phyloP scores from a whole-genome alignment of 2,113 vertebrate species.

The Meriones unguiculatus region DNA sequence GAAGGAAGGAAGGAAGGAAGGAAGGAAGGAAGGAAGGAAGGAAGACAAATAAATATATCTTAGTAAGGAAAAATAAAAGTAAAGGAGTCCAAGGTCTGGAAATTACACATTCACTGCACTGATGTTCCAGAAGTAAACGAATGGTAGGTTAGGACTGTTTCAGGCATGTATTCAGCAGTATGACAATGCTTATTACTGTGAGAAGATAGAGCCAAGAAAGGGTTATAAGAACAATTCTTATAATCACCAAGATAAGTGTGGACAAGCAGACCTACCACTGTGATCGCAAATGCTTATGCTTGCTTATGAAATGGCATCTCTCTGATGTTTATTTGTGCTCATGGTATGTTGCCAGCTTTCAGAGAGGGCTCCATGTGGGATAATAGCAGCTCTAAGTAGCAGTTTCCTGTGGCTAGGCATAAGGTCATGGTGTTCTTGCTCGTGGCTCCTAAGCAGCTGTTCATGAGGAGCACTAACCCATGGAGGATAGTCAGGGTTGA shows the following conservation, averaged over 20 bases:
- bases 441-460: not conserved
- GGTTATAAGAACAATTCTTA: slow-evolving; percentile 66
- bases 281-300: slow-evolving; percentile 71
- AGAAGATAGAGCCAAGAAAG: slow-evolving; percentile 15
- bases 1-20: too few relatives aligned
- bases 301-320: slow-evolving; percentile 59
- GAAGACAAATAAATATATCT: too few relatives aligned
- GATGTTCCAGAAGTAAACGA: not conserved
- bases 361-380: slow-evolving; percentile 48
- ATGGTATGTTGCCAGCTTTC: slow-evolving; percentile 66
- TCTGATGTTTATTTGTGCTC: slow-evolving; percentile 61
- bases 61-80: not conserved
- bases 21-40: too few relatives aligned
- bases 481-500: not conserved
- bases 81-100: not conserved
- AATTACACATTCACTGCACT: not conserved
- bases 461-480: not conserved
- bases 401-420: slow-evolving; percentile 52
- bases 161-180: not conserved
- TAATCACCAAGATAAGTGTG: slow-evolving; percentile 64
- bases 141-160: not conserved
- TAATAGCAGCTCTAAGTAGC: slow-evolving; percentile 66
- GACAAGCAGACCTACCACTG: slow-evolving; percentile 66
- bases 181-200: not conserved
- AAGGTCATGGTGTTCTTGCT: slow-evolving; percentile 48